A percentile compares a stretch with the other conserved stretches of the same genome.
phyloP scores from a whole-genome alignment of 2,113 vertebrate species.

The Elephantulus edwardii region DNA sequence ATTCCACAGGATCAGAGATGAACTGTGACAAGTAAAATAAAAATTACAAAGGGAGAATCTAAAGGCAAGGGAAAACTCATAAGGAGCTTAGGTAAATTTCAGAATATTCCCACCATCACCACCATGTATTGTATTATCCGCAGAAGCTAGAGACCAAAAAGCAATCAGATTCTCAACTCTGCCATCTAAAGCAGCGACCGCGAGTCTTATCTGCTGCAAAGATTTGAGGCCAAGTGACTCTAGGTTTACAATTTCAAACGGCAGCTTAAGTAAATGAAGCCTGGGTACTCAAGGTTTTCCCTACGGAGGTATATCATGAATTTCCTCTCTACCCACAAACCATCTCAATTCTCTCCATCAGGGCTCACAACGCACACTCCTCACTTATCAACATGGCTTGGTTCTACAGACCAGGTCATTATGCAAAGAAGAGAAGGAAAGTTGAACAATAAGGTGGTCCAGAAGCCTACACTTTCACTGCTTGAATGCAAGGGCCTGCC shows the following conservation, averaged over 20 bases:
- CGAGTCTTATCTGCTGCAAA: not conserved
- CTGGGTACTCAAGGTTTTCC: not conserved
- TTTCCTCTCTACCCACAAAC: not conserved
- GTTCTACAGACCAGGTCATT: not conserved
- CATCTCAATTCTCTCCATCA: not conserved
- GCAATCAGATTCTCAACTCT: conserved; percentile 29
- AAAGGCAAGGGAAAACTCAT: not conserved
- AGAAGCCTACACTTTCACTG: no score
- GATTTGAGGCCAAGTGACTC: conserved; percentile 20
- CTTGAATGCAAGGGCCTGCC: no score
- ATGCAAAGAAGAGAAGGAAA: no score
- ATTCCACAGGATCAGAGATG: not conserved
- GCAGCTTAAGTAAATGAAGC: not conserved
- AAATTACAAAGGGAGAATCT: not conserved
- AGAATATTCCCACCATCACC: not conserved
- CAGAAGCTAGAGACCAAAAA: not conserved
- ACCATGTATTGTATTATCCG: not conserved
- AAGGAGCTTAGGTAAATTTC: conserved; percentile 15
- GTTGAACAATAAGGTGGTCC: no score
- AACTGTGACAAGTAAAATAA: conserved; percentile 12
- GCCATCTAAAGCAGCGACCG: not conserved
- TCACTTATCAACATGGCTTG: not conserved
- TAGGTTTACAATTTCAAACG: conserved; percentile 45
- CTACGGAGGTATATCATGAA: not conserved
- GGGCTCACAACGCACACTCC: not conserved